Evolutionary conservation across 2,888 invertebrate species (phyloP).

Genomic region (Cotesia congregata): DNA sequence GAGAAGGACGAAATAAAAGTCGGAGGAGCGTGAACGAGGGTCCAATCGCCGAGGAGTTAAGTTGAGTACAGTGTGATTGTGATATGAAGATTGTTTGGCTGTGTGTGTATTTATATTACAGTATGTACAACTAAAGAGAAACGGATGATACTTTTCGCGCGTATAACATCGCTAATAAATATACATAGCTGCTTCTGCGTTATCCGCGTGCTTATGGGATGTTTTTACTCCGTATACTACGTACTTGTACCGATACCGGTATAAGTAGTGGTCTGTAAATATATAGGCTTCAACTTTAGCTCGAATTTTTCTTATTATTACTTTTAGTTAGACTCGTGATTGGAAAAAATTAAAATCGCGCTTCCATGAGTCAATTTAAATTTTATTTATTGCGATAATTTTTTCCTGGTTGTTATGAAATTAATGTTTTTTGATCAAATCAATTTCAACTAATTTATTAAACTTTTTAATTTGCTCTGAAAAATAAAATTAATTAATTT

Average conservation of each 20-base stretch:
- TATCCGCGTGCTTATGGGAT: conserved; percentile 24
- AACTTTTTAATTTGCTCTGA: no score
- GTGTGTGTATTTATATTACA: no score
- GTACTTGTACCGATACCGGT: neutral
- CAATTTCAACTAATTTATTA: no score
- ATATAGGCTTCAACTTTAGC: neutral
- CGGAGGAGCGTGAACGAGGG: conserved; percentile 33
- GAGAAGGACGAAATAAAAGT: conserved; percentile 39
- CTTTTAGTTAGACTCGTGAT: neutral
- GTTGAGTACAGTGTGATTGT: neutral
- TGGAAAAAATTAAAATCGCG: neutral
- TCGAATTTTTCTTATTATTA: conserved; percentile 2
- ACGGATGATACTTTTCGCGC: conserved; percentile 37
- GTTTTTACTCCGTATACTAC: conserved; percentile 17
- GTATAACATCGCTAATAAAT: conserved; percentile 28
- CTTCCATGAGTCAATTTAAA: neutral
- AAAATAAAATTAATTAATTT: no score
- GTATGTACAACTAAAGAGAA: neutral
- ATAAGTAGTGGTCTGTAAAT: neutral
- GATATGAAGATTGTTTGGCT: no score
- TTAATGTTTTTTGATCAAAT: neutral
- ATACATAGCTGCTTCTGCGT: conserved; percentile 32
- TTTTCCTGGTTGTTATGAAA: neutral
- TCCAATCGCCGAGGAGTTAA: conserved; percentile 18
- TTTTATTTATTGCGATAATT: neutral